Evolutionary conservation across 2,113 vertebrate species (phyloP).

Genomic region (Mesembrinibis cayennensis): DNA sequence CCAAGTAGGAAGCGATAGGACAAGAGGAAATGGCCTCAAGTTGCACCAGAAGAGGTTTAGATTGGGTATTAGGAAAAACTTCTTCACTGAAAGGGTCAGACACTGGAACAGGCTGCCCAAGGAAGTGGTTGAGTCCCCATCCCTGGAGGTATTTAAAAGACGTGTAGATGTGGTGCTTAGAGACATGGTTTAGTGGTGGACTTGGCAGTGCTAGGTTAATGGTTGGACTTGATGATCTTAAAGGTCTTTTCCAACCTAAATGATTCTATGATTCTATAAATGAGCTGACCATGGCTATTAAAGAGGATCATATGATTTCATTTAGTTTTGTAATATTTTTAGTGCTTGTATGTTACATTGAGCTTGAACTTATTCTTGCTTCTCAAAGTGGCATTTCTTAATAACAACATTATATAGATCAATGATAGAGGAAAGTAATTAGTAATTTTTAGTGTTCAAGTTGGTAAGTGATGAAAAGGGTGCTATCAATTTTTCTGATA

Average conservation of each 20-base stretch:
- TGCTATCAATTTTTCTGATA: background rate
- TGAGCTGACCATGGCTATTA: background rate
- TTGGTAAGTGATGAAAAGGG: background rate
- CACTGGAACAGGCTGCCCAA: background rate
- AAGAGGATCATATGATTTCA: background rate
- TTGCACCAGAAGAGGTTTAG: background rate
- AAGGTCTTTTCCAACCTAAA: background rate
- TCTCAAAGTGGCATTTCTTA: background rate
- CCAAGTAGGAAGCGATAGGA: background rate
- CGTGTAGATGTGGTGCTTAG: rapidly evolving
- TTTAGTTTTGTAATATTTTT: background rate
- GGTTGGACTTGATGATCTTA: background rate
- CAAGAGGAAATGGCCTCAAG: background rate
- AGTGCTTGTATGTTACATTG: background rate
- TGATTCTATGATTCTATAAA: background rate
- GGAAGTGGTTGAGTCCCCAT: background rate
- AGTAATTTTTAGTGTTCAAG: background rate
- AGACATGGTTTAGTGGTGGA: background rate
- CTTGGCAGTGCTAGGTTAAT: background rate
- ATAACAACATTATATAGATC: background rate
- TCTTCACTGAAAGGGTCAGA: rapidly evolving
- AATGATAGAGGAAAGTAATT: background rate
- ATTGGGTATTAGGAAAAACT: background rate
- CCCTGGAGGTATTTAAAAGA: background rate
- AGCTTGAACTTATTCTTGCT: background rate